These are phyloP conservation scores for Oreochromis spilurus DNA, from an alignment of 2,113 vertebrate species.

Conservation along the genomic window DNA sequence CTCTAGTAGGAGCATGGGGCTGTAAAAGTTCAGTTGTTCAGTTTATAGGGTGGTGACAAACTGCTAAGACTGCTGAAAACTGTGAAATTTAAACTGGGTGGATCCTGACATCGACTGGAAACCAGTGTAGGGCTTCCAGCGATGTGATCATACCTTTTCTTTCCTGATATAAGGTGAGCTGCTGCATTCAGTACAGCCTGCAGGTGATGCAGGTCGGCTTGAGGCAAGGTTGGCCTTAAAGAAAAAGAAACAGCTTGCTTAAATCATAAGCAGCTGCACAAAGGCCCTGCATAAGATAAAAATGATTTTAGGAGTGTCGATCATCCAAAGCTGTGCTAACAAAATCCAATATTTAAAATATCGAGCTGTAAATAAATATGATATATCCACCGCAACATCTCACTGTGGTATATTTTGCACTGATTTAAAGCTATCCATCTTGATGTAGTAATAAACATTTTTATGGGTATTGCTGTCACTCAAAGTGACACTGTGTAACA, in stretches of 20 bases:
- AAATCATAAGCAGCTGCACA: background rate
- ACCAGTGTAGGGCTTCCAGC: background rate
- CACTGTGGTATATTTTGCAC: background rate
- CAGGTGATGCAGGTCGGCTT: background rate
- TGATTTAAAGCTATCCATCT: background rate
- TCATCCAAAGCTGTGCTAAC: background rate
- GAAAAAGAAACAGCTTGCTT: background rate
- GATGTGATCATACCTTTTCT: background rate
- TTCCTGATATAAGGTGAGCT: background rate
- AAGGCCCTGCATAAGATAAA: background rate
- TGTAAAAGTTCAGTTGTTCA: background rate
- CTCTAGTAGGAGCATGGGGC: background rate
- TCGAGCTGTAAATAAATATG: background rate
- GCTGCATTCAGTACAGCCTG: background rate
- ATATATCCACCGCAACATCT: background rate
- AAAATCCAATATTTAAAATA: background rate
- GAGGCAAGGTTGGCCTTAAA: background rate
- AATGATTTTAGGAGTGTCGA: background rate
- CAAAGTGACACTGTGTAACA: background rate
- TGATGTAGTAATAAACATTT: background rate
- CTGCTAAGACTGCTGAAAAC: background rate
- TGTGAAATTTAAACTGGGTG: background rate
- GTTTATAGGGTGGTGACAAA: background rate
- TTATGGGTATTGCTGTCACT: background rate
- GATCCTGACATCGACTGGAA: background rate